These are phyloP conservation scores for Babylonia areolata DNA, from an alignment of 1,140 invertebrate species.

Conservation along the genomic window DNA sequence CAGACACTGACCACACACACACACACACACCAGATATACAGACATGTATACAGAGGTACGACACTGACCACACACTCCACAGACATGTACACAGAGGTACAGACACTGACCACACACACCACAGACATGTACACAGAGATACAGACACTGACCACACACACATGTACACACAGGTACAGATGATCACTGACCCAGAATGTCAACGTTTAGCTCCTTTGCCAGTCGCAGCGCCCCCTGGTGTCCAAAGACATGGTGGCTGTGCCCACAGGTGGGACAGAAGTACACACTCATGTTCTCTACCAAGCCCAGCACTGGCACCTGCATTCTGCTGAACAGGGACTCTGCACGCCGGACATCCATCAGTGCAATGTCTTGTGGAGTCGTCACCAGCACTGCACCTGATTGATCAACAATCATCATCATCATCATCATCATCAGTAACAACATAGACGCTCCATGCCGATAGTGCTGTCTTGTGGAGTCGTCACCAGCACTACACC, in stretches of 20 bases:
- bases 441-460: no score
- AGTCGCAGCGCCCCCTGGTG: conserved; percentile 87
- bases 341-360: conserved; percentile 87
- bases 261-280: conserved; percentile 91
- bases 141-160: background rate
- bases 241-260: conserved; percentile 87
- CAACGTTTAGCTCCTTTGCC: conserved; percentile 85
- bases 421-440: conserved; percentile 28
- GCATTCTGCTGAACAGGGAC: conserved; percentile 94
- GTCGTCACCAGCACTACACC: no score
- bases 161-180: background rate
- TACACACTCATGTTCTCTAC: conserved; percentile 97
- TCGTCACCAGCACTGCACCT: conserved; percentile 93
- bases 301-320: conserved; percentile 93
- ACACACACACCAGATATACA: no score
- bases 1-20: no score
- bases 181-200: conserved; percentile 80
- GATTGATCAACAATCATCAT: no score
- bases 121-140: no score
- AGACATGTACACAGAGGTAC: no score
- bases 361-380: conserved; percentile 83
- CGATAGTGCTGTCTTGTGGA: no score
- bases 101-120: no score
- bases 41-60: no score
- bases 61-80: no score